Evolutionary conservation across 1,140 invertebrate genomes (phyloP).

Genomic region (Zophobas atratus): DNA sequence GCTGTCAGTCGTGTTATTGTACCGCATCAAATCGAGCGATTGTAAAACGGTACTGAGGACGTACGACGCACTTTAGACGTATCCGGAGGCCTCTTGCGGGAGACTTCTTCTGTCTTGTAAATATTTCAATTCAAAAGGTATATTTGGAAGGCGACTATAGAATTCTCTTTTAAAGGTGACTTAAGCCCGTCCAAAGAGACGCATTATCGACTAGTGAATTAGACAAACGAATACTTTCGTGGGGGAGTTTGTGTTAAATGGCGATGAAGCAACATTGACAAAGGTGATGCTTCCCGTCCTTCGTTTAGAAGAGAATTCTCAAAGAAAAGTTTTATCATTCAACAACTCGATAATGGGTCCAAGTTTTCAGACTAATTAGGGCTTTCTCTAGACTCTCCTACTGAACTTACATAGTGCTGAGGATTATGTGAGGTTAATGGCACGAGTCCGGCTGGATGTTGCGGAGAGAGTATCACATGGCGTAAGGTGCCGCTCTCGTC

Average conservation of each 20-base stretch:
- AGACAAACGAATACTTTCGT: too few relatives aligned
- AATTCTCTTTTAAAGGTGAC: too few relatives aligned
- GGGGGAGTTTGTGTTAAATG: not conserved
- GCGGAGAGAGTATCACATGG: constrained; percentile 87
- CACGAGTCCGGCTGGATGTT: constrained; percentile 72
- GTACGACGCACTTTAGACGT: constrained; percentile 43
- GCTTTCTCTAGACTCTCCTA: not conserved
- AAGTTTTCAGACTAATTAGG: constrained; percentile 19
- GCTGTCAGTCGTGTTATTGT: constrained; percentile 19
- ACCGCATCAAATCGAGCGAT: constrained; percentile 38
- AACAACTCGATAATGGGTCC: not conserved
- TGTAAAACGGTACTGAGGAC: constrained; percentile 46
- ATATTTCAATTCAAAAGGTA: constrained; percentile 22
- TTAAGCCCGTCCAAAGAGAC: not conserved
- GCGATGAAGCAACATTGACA: not conserved
- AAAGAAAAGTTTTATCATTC: not conserved
- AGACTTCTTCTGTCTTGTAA: constrained; percentile 18
- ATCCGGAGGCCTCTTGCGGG: constrained; percentile 47
- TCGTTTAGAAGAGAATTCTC: not conserved
- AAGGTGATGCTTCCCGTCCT: not conserved
- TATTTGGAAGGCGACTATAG: not conserved
- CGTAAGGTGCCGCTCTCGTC: constrained; percentile 89
- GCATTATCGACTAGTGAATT: not conserved
- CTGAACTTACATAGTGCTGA: constrained; percentile 75
- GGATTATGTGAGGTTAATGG: constrained; percentile 66